Conservation (phyloP, 2,113 vertebrate species). For the Brachyhypopomus occidentalis region DNA sequence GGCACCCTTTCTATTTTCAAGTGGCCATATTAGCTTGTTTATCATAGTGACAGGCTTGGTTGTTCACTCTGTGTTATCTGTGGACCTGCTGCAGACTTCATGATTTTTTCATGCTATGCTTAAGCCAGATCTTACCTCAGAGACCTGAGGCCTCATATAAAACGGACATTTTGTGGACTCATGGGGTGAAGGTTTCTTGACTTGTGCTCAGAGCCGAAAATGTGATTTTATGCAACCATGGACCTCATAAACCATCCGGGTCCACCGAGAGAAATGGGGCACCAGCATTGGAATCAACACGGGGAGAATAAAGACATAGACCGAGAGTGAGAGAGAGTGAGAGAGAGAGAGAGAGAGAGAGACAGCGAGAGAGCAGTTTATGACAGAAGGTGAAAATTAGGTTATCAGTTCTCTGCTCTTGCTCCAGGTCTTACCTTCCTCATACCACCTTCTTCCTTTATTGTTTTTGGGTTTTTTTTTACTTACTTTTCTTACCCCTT, state of each 20-base stretch:
- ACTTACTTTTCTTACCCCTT: neutral
- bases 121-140: neutral
- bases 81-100: neutral
- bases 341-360: conserved; percentile 28
- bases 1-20: neutral
- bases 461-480: neutral
- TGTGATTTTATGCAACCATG: conserved; percentile 41
- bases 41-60: neutral
- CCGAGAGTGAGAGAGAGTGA: neutral
- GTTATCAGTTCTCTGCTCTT: conserved; percentile 2
- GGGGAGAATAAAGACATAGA: neutral
- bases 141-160: conserved; percentile 10
- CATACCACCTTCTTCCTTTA: neutral
- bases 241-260: conserved; percentile 37
- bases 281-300: neutral
- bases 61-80: neutral
- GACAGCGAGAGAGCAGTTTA: neutral
- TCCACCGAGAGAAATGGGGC: conserved; percentile 18
- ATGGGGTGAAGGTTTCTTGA: conserved; percentile 6
- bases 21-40: neutral
- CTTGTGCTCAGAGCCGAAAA: conserved; percentile 33
- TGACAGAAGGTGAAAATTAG: neutral
- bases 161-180: neutral
- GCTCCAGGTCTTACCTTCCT: conserved; percentile 12
- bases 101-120: neutral